These are phyloP conservation scores for Drosophila cracens DNA, from an alignment of 2,888 invertebrate genomes.

Conservation along the genomic window DNA sequence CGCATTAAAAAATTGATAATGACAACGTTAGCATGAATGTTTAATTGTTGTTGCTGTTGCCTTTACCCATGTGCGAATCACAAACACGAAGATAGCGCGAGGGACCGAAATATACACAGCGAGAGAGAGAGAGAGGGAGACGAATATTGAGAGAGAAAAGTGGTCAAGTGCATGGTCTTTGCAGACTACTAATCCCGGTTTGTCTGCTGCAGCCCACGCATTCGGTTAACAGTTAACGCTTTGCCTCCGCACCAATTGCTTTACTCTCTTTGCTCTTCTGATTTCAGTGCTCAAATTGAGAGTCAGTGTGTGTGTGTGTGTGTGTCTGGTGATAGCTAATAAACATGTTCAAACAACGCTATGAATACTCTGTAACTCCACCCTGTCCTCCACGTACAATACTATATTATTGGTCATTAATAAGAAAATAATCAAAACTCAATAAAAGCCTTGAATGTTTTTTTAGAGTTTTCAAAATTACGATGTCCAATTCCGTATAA, in stretches of 20 bases:
- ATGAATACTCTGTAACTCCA: conserved; percentile 32
- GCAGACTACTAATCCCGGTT: conserved; percentile 33
- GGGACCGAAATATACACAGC: not conserved
- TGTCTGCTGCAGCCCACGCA: conserved; percentile 53
- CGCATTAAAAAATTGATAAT: conserved; percentile 33
- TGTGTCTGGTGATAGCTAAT: conserved; percentile 15
- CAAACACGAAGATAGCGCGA: not conserved
- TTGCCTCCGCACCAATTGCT: conserved; percentile 26
- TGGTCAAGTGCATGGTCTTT: conserved; percentile 43
- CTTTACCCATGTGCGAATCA: conserved; percentile 23
- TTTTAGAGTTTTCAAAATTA: not conserved
- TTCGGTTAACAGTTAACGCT: conserved; percentile 47
- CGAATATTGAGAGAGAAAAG: conserved; percentile 8
- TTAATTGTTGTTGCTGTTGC: not conserved
- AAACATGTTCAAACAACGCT: not conserved
- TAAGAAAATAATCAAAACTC: not conserved
- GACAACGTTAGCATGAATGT: conserved; percentile 25
- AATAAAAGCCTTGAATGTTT: not conserved
- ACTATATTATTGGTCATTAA: not conserved
- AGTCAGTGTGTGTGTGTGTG: conserved; percentile 5
- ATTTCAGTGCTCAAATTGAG: conserved; percentile 3
- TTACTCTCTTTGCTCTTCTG: conserved; percentile 43
- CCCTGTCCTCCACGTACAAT: not conserved
- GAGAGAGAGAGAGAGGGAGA: conserved; percentile 2
- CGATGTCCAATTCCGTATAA: too few species aligned